These are phyloP conservation scores for Pachypeltis micranthus DNA, from an alignment of 1,140 invertebrate species.

Conservation along the genomic window DNA sequence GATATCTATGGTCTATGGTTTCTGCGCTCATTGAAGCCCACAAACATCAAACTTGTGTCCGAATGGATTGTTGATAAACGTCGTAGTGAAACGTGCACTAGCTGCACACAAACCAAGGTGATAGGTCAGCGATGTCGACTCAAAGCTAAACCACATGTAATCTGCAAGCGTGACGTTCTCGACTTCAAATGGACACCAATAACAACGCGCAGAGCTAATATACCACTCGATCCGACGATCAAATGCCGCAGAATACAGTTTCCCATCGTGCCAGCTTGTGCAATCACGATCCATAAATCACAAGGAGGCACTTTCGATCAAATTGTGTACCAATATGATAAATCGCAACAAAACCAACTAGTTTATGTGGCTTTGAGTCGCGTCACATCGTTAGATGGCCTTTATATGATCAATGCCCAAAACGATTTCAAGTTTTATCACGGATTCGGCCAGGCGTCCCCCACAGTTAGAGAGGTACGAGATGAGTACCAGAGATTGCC, in stretches of 20 bases:
- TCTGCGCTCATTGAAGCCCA: no score
- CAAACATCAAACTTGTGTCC: no score
- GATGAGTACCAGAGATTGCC: not conserved
- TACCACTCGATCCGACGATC: not conserved
- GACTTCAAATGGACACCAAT: not conserved
- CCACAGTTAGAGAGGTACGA: not conserved
- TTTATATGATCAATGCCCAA: constrained; percentile 6
- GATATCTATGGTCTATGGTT: no score
- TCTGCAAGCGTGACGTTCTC: not conserved
- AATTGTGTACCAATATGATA: constrained; percentile 30
- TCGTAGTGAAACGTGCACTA: no score
- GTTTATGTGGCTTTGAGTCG: constrained; percentile 32
- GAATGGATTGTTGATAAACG: no score
- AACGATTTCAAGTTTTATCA: not conserved
- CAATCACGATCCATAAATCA: constrained; percentile 31
- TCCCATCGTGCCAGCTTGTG: constrained; percentile 27
- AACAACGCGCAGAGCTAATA: not conserved
- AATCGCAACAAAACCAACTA: constrained; percentile 24
- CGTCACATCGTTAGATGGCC: constrained; percentile 28
- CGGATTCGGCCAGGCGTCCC: not conserved
- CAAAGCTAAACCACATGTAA: not conserved
- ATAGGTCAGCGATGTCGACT: no score
- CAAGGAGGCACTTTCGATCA: constrained; percentile 31
- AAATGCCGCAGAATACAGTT: constrained; percentile 22
- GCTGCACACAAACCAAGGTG: no score